Base-by-base conservation (phyloP, 1,140 invertebrate species). In the Hydropsyche tenuis region DNA sequence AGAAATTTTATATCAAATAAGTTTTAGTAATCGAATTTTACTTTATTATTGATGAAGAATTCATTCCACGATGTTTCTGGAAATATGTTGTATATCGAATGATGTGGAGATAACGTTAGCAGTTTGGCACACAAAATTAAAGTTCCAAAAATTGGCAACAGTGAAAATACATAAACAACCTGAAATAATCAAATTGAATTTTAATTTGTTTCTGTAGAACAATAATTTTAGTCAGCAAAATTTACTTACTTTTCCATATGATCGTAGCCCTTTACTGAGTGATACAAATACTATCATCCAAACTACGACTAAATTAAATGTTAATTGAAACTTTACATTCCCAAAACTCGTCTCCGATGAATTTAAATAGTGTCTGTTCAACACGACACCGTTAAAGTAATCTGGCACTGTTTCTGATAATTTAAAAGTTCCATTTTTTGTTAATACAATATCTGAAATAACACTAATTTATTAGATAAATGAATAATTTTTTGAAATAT, bases 261-360 rank as follows among this genome's bases (percentile, higher is more conserved):
- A 95, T 77, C 91, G 87, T 1, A 95, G 81, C 48, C 94, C 94
- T 90, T 95, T 95, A 81, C 93, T 94, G 1, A 96, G 86, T n/a
- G 91, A 91, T 9, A 96, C 88, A 79, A 96, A 96, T 11, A 96
- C 90, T 42, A 94, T 91, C 87, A 94, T 92, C 95, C 95, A 97
- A 14, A 96, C 90, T 2, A 96, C 90, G 0, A 93, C 93, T 79
- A 96, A 86, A 82, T 96, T 95, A 82, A 96, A 95, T 1, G 93
- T 92, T 65, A 95, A 88, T 85, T 96, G 93, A 82, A 95, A 94
- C 81, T 94, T 94, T 30, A 94, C 88, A 5, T 89, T 89, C 4
- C 91, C 90, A 43, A 90, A 87, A 51, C 23, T 46, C 5, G 77
- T 83, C 64, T 86, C 88, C 69, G 89, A 87, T n/a, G 87, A 81